Evolutionary conservation across 2,797 vertebrate species (phyloP).

Genomic region (Martes flavigula): DNA sequence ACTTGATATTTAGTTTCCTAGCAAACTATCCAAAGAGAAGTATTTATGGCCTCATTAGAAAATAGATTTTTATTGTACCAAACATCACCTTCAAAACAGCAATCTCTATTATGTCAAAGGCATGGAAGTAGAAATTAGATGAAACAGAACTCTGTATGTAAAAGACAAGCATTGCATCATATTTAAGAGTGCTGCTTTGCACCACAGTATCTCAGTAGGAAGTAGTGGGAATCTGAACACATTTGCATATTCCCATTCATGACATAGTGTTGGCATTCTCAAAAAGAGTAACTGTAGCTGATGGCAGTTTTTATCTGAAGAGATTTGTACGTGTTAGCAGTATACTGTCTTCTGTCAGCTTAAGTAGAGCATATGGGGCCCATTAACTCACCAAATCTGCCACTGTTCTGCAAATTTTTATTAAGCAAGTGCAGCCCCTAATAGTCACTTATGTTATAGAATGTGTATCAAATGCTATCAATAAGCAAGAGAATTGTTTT

Average conservation of each 20-base stretch:
- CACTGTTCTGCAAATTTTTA: slow-evolving; percentile 73
- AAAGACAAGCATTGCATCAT: background rate
- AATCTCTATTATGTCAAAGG: slow-evolving; percentile 39
- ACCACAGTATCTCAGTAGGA: slow-evolving; percentile 27
- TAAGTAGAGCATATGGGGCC: slow-evolving; percentile 72
- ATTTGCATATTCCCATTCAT: slow-evolving; percentile 61
- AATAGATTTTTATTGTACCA: background rate
- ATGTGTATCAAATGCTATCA: slow-evolving; percentile 64
- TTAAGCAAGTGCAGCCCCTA: slow-evolving; percentile 72
- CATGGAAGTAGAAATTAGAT: slow-evolving; percentile 51
- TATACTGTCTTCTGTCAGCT: slow-evolving; percentile 69
- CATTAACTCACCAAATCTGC: slow-evolving; percentile 68
- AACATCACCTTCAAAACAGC: slow-evolving; percentile 3
- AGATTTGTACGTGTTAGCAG: slow-evolving; percentile 68
- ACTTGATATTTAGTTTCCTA: slow-evolving; percentile 46
- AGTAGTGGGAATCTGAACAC: slow-evolving; percentile 36
- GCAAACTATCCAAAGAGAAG: slow-evolving; percentile 20
- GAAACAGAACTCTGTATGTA: background rate
- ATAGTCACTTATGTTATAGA: slow-evolving; percentile 70
- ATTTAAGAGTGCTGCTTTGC: slow-evolving; percentile 51
- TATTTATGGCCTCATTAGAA: slow-evolving; percentile 29
- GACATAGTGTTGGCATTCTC: slow-evolving; percentile 56
- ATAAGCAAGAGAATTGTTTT: slow-evolving; percentile 71
- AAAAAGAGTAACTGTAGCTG: slow-evolving; percentile 53
- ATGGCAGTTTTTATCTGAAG: slow-evolving; percentile 69